These are phyloP conservation scores for Chrysomela aeneicollis DNA, from an alignment of 2,888 invertebrate species.

Conservation along the genomic window DNA sequence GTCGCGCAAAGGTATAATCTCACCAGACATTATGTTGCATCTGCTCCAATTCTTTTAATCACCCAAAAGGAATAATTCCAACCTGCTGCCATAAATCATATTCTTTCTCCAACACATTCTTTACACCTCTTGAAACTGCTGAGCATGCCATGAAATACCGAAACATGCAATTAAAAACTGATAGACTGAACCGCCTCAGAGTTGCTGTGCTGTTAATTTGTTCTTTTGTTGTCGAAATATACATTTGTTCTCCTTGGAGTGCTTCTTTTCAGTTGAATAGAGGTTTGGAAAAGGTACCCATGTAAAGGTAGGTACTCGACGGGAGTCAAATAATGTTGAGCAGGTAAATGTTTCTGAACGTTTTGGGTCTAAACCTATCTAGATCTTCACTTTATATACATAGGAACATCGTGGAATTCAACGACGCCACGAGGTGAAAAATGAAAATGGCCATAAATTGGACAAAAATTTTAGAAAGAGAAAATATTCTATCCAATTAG, in stretches of 20 bases:
- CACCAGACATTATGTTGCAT: too few species aligned
- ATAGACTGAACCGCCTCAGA: neutral
- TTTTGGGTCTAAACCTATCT: neutral
- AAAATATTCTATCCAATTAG: too few species aligned
- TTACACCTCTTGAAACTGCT: too few species aligned
- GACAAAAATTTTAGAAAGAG: too few species aligned
- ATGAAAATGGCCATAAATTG: too few species aligned
- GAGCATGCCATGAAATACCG: constrained; percentile 5
- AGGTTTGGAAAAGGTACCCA: neutral
- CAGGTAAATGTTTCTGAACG: neutral
- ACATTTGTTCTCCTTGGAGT: neutral
- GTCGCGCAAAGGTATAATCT: too few species aligned
- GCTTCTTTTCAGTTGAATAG: neutral
- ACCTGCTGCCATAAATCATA: constrained; percentile 12
- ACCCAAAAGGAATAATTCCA: neutral
- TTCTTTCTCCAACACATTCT: too few species aligned
- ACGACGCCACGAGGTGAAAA: too few species aligned
- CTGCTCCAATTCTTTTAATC: neutral
- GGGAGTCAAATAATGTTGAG: neutral
- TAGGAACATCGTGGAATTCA: too few species aligned
- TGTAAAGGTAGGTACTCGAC: neutral
- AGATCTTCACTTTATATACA: neutral
- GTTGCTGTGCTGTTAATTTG: neutral
- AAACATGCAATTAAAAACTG: neutral
- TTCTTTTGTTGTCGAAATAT: constrained; percentile 2